Base-by-base conservation (phyloP, 2,888 invertebrate species). In the Flexamia atlantica region DNA sequence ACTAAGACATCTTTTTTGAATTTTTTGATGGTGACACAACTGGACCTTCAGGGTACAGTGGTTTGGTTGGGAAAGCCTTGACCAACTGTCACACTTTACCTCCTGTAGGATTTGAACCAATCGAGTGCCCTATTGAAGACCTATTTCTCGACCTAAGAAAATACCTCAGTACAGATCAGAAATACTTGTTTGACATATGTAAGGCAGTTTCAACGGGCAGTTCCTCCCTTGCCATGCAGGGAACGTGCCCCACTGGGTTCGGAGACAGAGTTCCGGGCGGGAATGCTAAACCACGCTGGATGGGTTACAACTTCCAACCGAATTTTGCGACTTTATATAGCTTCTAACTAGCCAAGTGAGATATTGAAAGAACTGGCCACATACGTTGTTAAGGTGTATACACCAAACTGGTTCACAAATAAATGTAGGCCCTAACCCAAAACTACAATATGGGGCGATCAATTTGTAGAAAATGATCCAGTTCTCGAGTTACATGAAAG, bases 131-230 rank as follows among this genome's bases (percentile, higher is more conserved):
- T 17, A 5, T 76, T 0, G 46, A 42, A 25, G 20, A 42, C 10
- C 4, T 76, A 20, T 20, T 53, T 53, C 20, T 53, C 14, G 36
- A 42, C 42, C 42, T 25, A 53, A 70, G 14, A 32, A 32, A 28
- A 42, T 40, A 53, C 40, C 64, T 84, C 10, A 85, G 83, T 57
- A 84, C 68, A 57, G 85, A 83, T 82, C 81, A 85, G 36, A 57
- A 81, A 53, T 85, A 85, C 64, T 70, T 83, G 53, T 76, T 83
- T 14, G 64, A 85, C 20, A 85, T 85, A 25, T 74, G 36, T 42
- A 32, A 28, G 14, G 82, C 82, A 50, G 60, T 85, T 60, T 40
- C 68, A 30, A 72, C 57, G 4, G 36, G n/a, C 68, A 83, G n/a
- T n/a, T n/a, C n/a, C n/a, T n/a, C n/a, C n/a, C n/a, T n/a, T n/a